Conservation (phyloP, 2,113 vertebrate species). For the Fulica atra region DNA sequence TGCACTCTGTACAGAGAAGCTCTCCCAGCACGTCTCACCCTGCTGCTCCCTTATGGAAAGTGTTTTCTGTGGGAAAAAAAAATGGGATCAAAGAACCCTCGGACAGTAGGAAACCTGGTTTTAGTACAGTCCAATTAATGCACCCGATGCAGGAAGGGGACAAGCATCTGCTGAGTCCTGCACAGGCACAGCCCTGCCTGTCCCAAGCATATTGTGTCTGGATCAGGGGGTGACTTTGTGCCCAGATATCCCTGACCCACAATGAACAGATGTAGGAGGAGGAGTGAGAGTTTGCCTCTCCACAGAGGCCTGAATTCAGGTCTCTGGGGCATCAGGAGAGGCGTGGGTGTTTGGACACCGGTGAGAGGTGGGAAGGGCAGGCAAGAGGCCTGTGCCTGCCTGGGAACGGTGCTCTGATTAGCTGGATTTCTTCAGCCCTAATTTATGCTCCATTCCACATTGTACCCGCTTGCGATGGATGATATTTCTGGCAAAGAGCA, state of each 20-base stretch:
- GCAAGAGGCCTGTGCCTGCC: background rate
- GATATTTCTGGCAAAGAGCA: conserved; percentile 49
- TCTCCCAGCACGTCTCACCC: background rate
- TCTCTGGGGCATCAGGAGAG: background rate
- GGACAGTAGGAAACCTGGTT: background rate
- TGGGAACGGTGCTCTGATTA: background rate
- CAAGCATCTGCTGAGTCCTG: background rate
- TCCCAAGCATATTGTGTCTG: background rate
- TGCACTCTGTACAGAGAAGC: background rate
- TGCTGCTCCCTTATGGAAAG: background rate
- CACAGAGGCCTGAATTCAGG: background rate
- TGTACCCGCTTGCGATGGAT: background rate
- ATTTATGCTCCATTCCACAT: conserved; percentile 26
- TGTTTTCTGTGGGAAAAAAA: background rate
- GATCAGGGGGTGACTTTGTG: background rate
- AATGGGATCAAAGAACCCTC: background rate
- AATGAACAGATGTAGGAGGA: background rate
- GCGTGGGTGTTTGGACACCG: background rate
- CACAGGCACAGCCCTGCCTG: background rate
- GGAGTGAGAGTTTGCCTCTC: background rate
- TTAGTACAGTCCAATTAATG: background rate
- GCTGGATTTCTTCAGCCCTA: background rate
- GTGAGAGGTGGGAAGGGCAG: background rate
- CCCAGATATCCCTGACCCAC: background rate
- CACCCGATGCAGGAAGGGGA: background rate